These are phyloP conservation scores for Craniophora ligustri DNA, from an alignment of 2,888 invertebrate genomes.

Conservation along the genomic window DNA sequence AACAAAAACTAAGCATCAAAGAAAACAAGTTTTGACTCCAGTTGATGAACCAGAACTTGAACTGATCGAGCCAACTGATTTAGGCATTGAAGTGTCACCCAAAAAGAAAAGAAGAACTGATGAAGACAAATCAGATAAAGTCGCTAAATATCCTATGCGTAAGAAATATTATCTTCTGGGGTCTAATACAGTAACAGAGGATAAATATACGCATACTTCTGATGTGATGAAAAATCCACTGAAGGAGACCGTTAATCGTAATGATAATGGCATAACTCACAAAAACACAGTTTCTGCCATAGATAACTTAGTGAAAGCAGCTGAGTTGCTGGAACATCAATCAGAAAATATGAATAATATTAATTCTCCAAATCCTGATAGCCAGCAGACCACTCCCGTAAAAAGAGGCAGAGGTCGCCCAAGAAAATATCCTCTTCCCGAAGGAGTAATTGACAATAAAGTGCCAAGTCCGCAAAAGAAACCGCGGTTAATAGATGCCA, in stretches of 20 bases:
- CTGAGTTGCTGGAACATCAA: constrained; percentile 81
- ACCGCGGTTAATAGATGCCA: constrained; percentile 72
- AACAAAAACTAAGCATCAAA: constrained; percentile 80
- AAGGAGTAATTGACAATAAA: constrained; percentile 62
- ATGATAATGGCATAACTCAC: constrained; percentile 59
- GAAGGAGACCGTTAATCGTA: constrained; percentile 60
- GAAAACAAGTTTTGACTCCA: constrained; percentile 85
- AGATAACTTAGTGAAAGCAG: constrained; percentile 83
- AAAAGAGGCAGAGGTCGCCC: constrained; percentile 84
- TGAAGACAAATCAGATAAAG: constrained; percentile 72
- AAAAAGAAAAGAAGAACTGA: constrained; percentile 80
- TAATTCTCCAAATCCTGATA: constrained; percentile 55
- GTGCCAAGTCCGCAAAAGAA: constrained; percentile 76
- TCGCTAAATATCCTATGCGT: constrained; percentile 70
- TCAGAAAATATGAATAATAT: constrained; percentile 65
- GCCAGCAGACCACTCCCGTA: constrained; percentile 69
- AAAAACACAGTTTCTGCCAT: constrained; percentile 77
- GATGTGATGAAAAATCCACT: constrained; percentile 56
- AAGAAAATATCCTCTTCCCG: constrained; percentile 80
- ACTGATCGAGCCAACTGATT: constrained; percentile 79
- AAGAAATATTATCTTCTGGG: constrained; percentile 82
- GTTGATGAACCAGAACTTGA: constrained; percentile 82
- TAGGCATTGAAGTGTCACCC: constrained; percentile 74
- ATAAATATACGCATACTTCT: constrained; percentile 53
- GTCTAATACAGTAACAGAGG: constrained; percentile 50